Conservation (phyloP, 2,113 vertebrate genomes). For the Meles meles region DNA sequence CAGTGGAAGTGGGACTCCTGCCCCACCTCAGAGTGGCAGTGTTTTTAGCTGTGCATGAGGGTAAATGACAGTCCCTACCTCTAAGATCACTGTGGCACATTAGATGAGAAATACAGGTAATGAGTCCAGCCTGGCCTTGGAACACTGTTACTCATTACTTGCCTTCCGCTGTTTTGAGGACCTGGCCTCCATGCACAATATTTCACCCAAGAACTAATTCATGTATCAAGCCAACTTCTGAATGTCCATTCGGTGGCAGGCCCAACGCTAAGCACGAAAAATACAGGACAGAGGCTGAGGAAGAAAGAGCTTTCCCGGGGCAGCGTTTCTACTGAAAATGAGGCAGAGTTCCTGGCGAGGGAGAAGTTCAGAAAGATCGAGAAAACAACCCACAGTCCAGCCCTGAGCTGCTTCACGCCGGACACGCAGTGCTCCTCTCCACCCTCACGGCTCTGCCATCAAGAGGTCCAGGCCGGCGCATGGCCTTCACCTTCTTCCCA, state of each 20-base stretch:
- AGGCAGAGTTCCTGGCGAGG: neutral
- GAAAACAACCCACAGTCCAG: neutral
- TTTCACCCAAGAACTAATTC: neutral
- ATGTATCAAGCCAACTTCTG: neutral
- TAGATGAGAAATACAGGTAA: neutral
- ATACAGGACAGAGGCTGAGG: neutral
- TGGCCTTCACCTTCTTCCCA: too few relatives aligned
- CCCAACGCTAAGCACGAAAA: neutral
- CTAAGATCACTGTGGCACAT: rapidly evolving
- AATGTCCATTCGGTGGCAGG: neutral
- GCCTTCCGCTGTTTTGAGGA: neutral
- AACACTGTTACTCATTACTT: neutral
- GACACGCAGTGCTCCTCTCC: neutral
- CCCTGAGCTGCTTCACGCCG: neutral
- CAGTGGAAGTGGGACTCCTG: neutral
- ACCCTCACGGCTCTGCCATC: neutral
- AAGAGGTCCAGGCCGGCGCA: rapidly evolving
- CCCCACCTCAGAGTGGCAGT: neutral
- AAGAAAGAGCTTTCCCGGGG: neutral
- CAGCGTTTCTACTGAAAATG: neutral
- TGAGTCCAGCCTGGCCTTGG: neutral
- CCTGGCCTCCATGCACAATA: neutral
- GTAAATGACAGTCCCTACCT: neutral
- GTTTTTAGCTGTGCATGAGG: neutral
- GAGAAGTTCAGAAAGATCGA: neutral